Conservation (phyloP, 2,888 invertebrate genomes). For the Diaprepes abbreviatus region DNA sequence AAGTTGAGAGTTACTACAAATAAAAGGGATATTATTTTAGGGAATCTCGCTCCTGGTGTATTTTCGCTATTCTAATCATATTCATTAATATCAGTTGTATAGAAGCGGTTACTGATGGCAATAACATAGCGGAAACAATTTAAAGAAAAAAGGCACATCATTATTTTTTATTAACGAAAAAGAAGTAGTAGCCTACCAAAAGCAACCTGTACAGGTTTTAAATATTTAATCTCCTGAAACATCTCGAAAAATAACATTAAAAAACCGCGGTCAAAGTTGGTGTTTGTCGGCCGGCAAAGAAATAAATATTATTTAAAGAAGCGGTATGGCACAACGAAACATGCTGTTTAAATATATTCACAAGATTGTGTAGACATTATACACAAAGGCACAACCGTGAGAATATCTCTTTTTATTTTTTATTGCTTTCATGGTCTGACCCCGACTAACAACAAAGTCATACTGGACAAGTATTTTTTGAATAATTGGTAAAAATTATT, state of each 20-base stretch:
- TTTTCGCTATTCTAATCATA: too few relatives aligned
- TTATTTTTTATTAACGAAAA: constrained; percentile 9
- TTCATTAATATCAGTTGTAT: too few relatives aligned
- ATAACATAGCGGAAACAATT: too few relatives aligned
- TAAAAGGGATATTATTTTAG: too few relatives aligned
- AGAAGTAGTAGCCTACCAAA: constrained; percentile 12
- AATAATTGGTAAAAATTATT: constrained; percentile 44
- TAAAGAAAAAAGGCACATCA: too few relatives aligned
- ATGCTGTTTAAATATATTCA: constrained; percentile 60
- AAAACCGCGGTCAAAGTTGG: constrained; percentile 37
- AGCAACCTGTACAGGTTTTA: constrained; percentile 9
- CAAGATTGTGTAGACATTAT: constrained; percentile 62
- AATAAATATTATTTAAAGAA: constrained; percentile 48
- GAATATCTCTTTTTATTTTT: constrained; percentile 60
- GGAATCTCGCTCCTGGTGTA: too few relatives aligned
- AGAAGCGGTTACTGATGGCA: too few relatives aligned
- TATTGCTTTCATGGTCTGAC: constrained; percentile 55
- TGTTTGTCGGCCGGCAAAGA: constrained; percentile 42
- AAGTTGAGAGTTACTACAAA: too few relatives aligned
- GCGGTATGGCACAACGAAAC: constrained; percentile 57
- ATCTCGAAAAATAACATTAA: constrained; percentile 30
- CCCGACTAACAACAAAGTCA: constrained; percentile 48
- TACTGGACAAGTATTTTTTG: constrained; percentile 32
- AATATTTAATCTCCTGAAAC: constrained; percentile 20
- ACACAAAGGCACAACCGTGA: constrained; percentile 65